phyloP scores from a whole-genome alignment of 2,113 vertebrate species.

The Plecotus auritus region DNA sequence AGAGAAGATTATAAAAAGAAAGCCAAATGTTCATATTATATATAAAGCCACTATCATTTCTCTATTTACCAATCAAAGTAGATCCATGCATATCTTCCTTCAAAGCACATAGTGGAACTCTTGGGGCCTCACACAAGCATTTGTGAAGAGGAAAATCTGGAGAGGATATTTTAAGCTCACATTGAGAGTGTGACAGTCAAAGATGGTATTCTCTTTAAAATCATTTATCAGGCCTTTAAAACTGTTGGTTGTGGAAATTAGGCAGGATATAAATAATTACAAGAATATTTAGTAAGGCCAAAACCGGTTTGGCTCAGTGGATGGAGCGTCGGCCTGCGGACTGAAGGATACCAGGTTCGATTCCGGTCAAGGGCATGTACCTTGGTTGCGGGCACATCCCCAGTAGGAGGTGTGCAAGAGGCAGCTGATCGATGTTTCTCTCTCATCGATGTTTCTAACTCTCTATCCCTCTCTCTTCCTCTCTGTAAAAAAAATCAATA shows the following conservation, averaged over 20 bases:
- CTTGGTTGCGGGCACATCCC: too few relatives aligned
- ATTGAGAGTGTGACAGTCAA: not conserved
- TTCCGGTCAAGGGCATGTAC: too few relatives aligned
- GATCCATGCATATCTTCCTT: not conserved
- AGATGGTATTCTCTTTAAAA: not conserved
- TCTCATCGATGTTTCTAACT: too few relatives aligned
- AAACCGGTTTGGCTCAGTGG: too few relatives aligned
- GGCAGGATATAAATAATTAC: not conserved
- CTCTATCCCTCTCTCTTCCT: too few relatives aligned
- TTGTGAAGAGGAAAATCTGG: not conserved
- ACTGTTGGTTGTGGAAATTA: not conserved
- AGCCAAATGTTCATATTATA: conserved; percentile 15
- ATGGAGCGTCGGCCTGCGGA: too few relatives aligned
- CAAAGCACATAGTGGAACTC: not conserved
- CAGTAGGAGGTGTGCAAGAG: too few relatives aligned
- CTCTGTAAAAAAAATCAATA: too few relatives aligned
- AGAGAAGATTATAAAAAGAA: conserved; percentile 61
- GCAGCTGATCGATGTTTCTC: too few relatives aligned
- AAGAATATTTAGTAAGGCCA: not conserved
- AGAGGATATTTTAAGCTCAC: not conserved
- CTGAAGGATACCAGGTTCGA: too few relatives aligned
- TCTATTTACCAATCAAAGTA: not conserved
- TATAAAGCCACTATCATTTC: conserved; percentile 54
- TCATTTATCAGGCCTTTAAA: not conserved
- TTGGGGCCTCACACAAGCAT: not conserved